These are phyloP conservation scores for Pteria penguin DNA, from an alignment of 2,888 invertebrate species.

Conservation along the genomic window DNA sequence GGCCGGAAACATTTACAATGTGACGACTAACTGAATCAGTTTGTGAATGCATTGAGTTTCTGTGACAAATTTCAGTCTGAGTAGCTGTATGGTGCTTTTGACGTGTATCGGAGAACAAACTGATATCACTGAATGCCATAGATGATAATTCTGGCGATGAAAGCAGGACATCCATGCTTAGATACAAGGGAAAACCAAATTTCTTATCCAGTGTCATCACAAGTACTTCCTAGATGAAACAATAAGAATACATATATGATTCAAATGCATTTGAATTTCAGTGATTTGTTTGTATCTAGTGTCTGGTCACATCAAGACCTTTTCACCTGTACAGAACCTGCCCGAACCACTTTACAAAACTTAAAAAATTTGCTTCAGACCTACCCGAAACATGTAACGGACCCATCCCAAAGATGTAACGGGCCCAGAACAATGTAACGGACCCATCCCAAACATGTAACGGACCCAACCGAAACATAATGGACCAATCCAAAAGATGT, in stretches of 20 bases:
- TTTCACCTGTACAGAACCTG: too few species aligned
- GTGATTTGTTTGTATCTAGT: too few species aligned
- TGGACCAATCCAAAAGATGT: too few species aligned
- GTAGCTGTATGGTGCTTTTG: not conserved
- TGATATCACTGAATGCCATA: not conserved
- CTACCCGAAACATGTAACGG: too few species aligned
- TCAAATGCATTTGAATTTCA: too few species aligned
- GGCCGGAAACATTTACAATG: not conserved
- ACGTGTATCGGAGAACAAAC: not conserved
- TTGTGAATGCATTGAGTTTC: not conserved
- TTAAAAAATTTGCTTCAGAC: too few species aligned
- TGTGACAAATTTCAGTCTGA: not conserved
- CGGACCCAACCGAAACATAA: too few species aligned
- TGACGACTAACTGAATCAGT: not conserved
- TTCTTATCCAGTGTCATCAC: constrained; percentile 82
- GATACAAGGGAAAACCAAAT: constrained; percentile 85
- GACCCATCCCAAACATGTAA: too few species aligned
- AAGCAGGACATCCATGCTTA: constrained; percentile 85
- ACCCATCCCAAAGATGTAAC: too few species aligned
- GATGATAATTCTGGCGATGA: constrained; percentile 47
- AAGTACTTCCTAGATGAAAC: constrained; percentile 75
- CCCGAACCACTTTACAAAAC: too few species aligned
- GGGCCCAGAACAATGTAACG: too few species aligned
- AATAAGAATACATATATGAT: not conserved
- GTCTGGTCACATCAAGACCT: too few species aligned